A percentile compares a stretch with the other conserved stretches of the same genome.
phyloP scores from a whole-genome alignment of 1,140 invertebrate species.

The Tetramorium alpestre region DNA sequence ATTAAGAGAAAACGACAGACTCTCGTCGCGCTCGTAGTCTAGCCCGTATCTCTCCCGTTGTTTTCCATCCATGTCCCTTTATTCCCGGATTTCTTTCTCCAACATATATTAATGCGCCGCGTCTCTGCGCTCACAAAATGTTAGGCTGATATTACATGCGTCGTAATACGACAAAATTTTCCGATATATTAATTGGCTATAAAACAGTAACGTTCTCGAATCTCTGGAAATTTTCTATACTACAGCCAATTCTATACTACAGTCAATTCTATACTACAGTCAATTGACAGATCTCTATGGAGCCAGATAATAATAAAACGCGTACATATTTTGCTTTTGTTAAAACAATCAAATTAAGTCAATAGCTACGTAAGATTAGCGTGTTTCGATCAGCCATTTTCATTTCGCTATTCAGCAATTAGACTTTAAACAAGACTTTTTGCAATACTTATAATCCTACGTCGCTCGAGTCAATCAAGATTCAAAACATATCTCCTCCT shows the following conservation, averaged over 20 bases:
- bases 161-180: too few species aligned
- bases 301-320: not conserved
- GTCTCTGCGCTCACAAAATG: not conserved
- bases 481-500: not conserved
- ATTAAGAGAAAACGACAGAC: slow-evolving; percentile 81
- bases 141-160: too few species aligned
- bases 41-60: slow-evolving; percentile 26
- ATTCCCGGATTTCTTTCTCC: slow-evolving; percentile 1
- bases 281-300: not conserved
- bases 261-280: too few species aligned
- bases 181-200: too few species aligned
- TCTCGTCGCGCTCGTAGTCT: slow-evolving; percentile 42
- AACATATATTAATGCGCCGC: not conserved
- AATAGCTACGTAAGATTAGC: not conserved
- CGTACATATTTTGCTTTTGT: not conserved
- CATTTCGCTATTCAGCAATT: not conserved
- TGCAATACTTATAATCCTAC: not conserved
- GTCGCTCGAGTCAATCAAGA: not conserved
- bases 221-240: too few species aligned
- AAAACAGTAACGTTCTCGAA: too few species aligned
- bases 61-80: slow-evolving; percentile 19
- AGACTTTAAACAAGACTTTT: not conserved
- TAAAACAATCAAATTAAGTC: not conserved
- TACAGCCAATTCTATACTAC: too few species aligned
- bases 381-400: not conserved